Evolutionary conservation across 2,113 vertebrate species (phyloP), one percentile per base, ranked within the genome.

Genomic region (Platichthys flesus): DNA sequence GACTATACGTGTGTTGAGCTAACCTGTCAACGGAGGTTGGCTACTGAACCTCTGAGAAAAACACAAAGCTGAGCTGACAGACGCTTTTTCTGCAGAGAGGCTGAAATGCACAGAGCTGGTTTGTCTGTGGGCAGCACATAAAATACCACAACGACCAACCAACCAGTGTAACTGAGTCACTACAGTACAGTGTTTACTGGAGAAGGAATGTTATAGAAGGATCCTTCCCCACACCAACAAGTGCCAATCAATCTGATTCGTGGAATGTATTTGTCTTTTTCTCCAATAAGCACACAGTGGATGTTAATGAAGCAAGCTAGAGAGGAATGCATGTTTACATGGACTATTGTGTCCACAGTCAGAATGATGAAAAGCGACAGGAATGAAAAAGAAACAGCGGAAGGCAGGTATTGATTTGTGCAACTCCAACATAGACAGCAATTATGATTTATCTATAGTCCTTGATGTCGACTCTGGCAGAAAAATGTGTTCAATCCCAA

Each of bases 241-340:
- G 24, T 51, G 76, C 67, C 56, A 60, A 76, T 83, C 47, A 58
- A 72, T 83, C 31, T 55, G 59, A 79, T 74, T 52, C 66, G 28
- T 76, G 81, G 79, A 85, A 86, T 82, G 71, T 59, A 54, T 76
- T 49, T 67, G 47, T 83, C 52, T 18, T 73, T 77, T 89, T 76
- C 45, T 72, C 61, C 49, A 49, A 40, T 56, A 71, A 78, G 68
- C 58, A 74, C 64, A 76, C 24, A 57, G 83, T 73, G 62, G 58
- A 59, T 71, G 64, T 77, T 72, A 63, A 72, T 76, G 67, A 75
- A 59, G 65, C 74, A 45, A 65, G 18, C 64, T 15, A 24, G 31
- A 61, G 71, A 81, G 61, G 67, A 83, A 83, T 78, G 79, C 49
- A 58, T 49, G 73, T 66, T 67, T 67, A 63, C 24, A 57, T 63